A percentile compares a stretch with the other conserved stretches of the same genome.
Conservation (phyloP, 2,888 invertebrate species). For the Synanthedon vespiformis region DNA sequence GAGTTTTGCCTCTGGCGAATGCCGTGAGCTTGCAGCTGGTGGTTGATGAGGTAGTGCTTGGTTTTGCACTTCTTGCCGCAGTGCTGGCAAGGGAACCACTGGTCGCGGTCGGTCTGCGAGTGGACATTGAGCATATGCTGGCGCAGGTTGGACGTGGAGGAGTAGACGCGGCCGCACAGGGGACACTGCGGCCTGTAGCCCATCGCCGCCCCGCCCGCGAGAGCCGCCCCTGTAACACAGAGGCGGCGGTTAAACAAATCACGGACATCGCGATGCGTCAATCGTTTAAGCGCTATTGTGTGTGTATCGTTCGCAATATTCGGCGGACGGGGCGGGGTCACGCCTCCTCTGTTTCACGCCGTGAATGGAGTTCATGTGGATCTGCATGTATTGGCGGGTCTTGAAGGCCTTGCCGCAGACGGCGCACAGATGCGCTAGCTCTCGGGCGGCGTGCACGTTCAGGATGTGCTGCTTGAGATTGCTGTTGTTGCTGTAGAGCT, state of each 20-base stretch:
- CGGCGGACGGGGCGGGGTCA: conserved; percentile 41
- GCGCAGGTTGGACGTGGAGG: conserved; percentile 79
- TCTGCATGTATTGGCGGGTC: conserved; percentile 78
- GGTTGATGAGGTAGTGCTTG: conserved; percentile 81
- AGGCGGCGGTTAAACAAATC: conserved; percentile 69
- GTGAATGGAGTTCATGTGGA: conserved; percentile 76
- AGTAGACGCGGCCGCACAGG: conserved; percentile 79
- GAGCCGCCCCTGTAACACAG: conserved; percentile 76
- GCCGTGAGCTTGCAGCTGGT: conserved; percentile 80
- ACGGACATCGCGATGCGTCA: conserved; percentile 19
- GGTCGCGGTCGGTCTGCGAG: conserved; percentile 76
- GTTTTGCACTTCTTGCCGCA: conserved; percentile 83
- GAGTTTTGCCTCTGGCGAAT: conserved; percentile 76
- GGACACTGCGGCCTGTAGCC: conserved; percentile 76
- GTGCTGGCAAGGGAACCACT: conserved; percentile 79
- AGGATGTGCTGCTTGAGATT: conserved; percentile 78
- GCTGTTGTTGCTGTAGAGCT: conserved; percentile 76
- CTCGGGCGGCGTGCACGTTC: conserved; percentile 75
- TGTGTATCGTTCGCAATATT: conserved; percentile 34
- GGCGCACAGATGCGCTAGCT: conserved; percentile 72
- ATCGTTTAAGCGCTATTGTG: conserved; percentile 53
- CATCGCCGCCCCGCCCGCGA: conserved; percentile 65
- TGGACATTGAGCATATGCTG: conserved; percentile 84
- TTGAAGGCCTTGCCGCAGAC: conserved; percentile 77
- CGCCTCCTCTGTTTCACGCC: conserved; percentile 73